Conservation (phyloP, 2,113 vertebrate genomes). For the Cervus canadensis region DNA sequence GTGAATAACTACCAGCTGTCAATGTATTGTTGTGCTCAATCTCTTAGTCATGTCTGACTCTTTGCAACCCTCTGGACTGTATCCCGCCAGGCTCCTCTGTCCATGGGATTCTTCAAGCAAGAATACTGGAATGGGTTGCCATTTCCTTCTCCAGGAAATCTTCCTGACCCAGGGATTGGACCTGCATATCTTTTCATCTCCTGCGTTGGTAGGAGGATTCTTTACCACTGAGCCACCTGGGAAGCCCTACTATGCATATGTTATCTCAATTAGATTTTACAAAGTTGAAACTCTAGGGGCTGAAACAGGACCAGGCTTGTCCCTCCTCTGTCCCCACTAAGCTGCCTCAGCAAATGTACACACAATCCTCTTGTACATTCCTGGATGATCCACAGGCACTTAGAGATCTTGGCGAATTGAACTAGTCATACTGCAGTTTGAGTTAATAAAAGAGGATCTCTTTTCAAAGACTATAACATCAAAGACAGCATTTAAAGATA, state of each 20-base stretch:
- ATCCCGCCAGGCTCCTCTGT: not conserved
- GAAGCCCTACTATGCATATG: not conserved
- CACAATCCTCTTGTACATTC: not conserved
- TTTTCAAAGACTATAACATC: not conserved
- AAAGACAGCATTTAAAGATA: not conserved
- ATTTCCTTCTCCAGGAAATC: not conserved
- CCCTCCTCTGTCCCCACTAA: not conserved
- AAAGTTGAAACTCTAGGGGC: not conserved
- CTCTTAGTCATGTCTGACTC: not conserved
- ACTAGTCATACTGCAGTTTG: not conserved
- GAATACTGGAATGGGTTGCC: not conserved
- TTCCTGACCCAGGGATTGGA: not conserved
- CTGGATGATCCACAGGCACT: not conserved
- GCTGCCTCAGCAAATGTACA: not conserved
- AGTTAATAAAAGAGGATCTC: not conserved
- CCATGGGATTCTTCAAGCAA: not conserved
- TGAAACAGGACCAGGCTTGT: not conserved
- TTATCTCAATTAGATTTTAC: not conserved
- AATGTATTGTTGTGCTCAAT: not conserved
- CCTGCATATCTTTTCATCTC: not conserved
- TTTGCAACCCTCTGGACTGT: not conserved
- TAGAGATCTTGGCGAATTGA: not conserved
- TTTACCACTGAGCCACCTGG: not conserved
- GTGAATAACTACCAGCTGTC: not conserved
- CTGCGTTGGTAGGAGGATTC: not conserved